phyloP scores from a whole-genome alignment of 2,888 invertebrate genomes.

The Dioctria linearis region DNA sequence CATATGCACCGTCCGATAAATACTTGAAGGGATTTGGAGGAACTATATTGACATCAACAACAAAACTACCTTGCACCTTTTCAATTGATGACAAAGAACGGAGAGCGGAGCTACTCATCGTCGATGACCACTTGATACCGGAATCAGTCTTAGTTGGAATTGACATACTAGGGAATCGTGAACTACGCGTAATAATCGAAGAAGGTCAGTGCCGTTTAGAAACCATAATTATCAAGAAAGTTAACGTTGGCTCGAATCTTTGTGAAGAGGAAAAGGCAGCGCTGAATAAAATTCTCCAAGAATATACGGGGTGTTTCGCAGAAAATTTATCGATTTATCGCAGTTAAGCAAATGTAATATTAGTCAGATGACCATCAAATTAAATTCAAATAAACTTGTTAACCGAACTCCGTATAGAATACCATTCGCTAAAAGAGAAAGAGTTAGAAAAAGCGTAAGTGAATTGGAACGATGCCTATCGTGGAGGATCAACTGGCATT shows the following conservation, averaged over 20 bases:
- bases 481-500: slow-evolving; percentile 66
- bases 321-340: too few species aligned
- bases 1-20: not conserved
- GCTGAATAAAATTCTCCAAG: not conserved
- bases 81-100: not conserved
- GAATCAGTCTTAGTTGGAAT: not conserved
- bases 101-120: not conserved
- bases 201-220: not conserved
- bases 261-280: not conserved
- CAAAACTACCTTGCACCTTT: not conserved
- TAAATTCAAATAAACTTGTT: slow-evolving; percentile 3
- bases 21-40: too few species aligned
- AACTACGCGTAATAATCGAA: not conserved
- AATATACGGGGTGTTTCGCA: slow-evolving; percentile 1
- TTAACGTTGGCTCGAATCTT: not conserved
- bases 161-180: not conserved
- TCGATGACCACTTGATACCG: not conserved
- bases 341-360: slow-evolving; percentile 3
- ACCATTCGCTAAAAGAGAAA: slow-evolving; percentile 9
- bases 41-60: too few species aligned
- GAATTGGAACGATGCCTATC: slow-evolving; percentile 65
- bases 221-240: not conserved
- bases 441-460: too few species aligned
- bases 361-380: not conserved
- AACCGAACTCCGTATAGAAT: not conserved